Evolutionary conservation across 2,797 vertebrate genomes (phyloP).

Genomic region (Centropyge bicolor): DNA sequence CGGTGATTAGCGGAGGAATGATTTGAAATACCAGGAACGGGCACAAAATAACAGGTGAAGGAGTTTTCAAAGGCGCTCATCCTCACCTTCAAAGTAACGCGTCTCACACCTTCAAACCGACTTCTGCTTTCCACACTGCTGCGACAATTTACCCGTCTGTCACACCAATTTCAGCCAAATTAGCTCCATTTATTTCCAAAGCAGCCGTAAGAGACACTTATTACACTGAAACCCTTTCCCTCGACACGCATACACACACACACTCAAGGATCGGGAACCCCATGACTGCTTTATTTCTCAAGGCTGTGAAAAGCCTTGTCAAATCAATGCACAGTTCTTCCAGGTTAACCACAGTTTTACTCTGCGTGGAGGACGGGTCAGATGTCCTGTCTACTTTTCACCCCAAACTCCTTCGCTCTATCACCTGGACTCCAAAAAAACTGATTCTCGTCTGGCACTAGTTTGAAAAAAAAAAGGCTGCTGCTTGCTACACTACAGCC

Average conservation of each 20-base stretch:
- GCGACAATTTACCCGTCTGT: conserved; percentile 86
- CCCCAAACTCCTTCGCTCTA: conserved; percentile 20
- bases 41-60: conserved; percentile 49
- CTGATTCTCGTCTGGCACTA: conserved; percentile 62
- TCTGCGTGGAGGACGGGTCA: conserved; percentile 74
- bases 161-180: conserved; percentile 89
- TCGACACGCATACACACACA: conserved; percentile 64
- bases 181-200: conserved; percentile 90
- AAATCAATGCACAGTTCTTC: conserved; percentile 80
- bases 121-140: conserved; percentile 78
- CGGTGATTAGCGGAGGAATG: conserved; percentile 46
- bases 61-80: conserved; percentile 65
- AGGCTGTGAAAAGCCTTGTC: conserved; percentile 80
- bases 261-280: conserved; percentile 54
- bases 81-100: conserved; percentile 76
- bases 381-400: conserved; percentile 66
- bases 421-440: conserved; percentile 48
- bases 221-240: conserved; percentile 86
- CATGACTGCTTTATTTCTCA: conserved; percentile 82
- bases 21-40: conserved; percentile 56
- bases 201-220: conserved; percentile 87
- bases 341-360: conserved; percentile 80
- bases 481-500: conserved; percentile 79
- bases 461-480: conserved; percentile 68
- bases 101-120: conserved; percentile 69